phyloP scores from a whole-genome alignment of 2,888 invertebrate genomes.

The Pachycephus smyrnensis region DNA sequence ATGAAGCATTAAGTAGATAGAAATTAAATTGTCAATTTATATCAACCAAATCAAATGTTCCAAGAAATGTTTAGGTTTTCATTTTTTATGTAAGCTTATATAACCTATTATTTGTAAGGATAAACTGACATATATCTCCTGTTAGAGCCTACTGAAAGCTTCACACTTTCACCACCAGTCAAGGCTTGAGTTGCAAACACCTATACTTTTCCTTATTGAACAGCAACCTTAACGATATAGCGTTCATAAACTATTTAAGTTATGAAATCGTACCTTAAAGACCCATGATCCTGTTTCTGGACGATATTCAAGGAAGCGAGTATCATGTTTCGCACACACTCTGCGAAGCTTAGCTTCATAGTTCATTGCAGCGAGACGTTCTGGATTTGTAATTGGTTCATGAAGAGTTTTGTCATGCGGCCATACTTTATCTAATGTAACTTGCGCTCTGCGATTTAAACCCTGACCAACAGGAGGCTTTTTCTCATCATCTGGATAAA shows the following conservation, averaged over 20 bases:
- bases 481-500: conserved; percentile 90
- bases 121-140: no score
- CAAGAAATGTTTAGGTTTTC: no score
- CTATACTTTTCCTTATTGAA: no score
- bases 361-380: conserved; percentile 82
- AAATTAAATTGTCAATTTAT: no score
- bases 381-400: conserved; percentile 82
- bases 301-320: conserved; percentile 93
- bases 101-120: no score
- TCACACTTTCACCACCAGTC: no score
- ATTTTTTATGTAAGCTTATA: no score
- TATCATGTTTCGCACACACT: conserved; percentile 87
- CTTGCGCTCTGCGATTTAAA: conserved; percentile 90
- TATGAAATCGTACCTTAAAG: conserved; percentile 75
- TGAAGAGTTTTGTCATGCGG: conserved; percentile 88
- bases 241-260: no score
- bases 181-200: no score
- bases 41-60: no score
- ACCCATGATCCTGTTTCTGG: conserved; percentile 98
- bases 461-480: conserved; percentile 92
- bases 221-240: no score
- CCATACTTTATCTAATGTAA: conserved; percentile 95
- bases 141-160: no score
- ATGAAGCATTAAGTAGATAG: conserved; percentile 8
- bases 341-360: conserved; percentile 88